A percentile compares a stretch with the other conserved stretches of the same genome.
These are phyloP conservation scores for Sebastes matsubarae DNA, from an alignment of 2,797 vertebrate genomes.

Conservation along the genomic window DNA sequence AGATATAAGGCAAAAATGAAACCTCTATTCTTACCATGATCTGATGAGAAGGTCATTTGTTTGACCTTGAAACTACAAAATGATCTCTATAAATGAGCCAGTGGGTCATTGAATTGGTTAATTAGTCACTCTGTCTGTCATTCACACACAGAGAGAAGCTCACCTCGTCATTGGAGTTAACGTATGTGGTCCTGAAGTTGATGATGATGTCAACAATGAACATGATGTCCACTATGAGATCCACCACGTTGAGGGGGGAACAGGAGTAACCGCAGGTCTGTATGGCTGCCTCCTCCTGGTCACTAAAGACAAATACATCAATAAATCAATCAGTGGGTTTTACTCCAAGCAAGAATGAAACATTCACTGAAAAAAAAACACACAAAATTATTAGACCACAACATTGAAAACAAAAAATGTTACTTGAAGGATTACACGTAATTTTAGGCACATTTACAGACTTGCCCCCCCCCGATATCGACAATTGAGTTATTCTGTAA, in stretches of 20 bases:
- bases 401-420: not conserved
- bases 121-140: not conserved
- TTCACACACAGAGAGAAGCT: not conserved
- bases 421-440: not conserved
- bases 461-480: not conserved
- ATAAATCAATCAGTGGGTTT: slow-evolving; percentile 66
- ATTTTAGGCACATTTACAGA: not conserved
- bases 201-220: slow-evolving; percentile 93
- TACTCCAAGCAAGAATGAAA: not conserved
- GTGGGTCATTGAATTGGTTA: not conserved
- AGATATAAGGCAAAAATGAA: not conserved
- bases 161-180: slow-evolving; percentile 91
- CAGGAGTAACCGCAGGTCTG: slow-evolving; percentile 87
- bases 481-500: not conserved
- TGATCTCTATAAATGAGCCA: not conserved
- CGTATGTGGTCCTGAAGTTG: slow-evolving; percentile 94
- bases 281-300: slow-evolving; percentile 46
- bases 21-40: not conserved
- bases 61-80: not conserved
- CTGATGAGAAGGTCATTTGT: not conserved
- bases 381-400: not conserved
- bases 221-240: slow-evolving; percentile 95
- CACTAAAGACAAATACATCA: slow-evolving; percentile 1
- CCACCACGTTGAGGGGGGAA: slow-evolving; percentile 89
- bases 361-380: not conserved